Percentiles rank a stretch among this genome's conserved stretches.
These are phyloP conservation scores for Druon quercuslanigerum DNA, from an alignment of 1,140 invertebrate genomes.

Conservation along the genomic window DNA sequence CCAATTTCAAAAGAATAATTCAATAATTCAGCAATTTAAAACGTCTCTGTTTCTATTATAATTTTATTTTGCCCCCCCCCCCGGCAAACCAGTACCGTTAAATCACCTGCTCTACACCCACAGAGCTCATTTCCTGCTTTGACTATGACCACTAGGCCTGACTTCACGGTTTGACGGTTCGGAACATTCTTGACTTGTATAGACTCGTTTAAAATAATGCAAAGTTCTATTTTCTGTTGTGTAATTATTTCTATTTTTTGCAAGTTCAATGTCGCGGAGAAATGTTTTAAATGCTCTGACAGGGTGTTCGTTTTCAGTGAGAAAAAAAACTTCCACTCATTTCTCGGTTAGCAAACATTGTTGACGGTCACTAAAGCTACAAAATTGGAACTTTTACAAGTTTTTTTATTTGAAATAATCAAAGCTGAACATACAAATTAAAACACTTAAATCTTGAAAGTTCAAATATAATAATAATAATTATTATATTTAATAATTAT, in stretches of 20 bases:
- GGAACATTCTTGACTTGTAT: background rate
- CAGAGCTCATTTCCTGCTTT: slow-evolving; percentile 24
- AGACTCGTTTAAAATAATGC: slow-evolving; percentile 7
- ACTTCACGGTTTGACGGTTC: background rate
- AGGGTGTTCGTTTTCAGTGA: too few relatives aligned
- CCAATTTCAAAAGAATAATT: too few relatives aligned
- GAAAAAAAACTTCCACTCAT: too few relatives aligned
- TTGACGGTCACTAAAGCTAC: too few relatives aligned
- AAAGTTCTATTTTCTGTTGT: background rate
- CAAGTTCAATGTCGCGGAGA: background rate
- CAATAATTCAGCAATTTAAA: too few relatives aligned
- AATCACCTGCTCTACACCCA: slow-evolving; percentile 36
- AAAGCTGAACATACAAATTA: too few relatives aligned
- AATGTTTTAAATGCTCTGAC: background rate
- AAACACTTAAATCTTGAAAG: too few relatives aligned
- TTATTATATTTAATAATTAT: too few relatives aligned
- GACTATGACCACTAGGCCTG: background rate
- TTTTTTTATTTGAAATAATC: too few relatives aligned
- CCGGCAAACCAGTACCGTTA: background rate
- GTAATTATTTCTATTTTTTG: background rate
- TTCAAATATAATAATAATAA: too few relatives aligned
- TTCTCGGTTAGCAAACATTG: too few relatives aligned
- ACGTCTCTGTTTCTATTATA: background rate
- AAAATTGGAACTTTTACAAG: too few relatives aligned
- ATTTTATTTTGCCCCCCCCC: background rate